phyloP scores from a whole-genome alignment of 35 echinoderm and acorn worm genomes.

The Chiridota heheva region DNA sequence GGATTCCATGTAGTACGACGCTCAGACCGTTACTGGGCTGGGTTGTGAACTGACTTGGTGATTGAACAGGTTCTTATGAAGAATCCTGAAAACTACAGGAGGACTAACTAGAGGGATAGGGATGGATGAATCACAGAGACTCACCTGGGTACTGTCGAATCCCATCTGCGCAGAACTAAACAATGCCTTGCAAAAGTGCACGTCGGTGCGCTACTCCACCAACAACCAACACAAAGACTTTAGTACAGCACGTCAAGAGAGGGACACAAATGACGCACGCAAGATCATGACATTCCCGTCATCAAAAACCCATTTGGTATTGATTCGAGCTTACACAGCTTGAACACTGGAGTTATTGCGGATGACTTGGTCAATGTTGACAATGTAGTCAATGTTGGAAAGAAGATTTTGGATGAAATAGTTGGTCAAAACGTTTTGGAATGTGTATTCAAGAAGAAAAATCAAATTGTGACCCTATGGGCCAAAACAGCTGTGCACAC shows the following conservation, averaged over 20 bases:
- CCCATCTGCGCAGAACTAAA: conserved; percentile 50
- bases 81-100: conserved; percentile 32
- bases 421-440: conserved; percentile 24
- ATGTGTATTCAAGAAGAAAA: conserved; percentile 46
- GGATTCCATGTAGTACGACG: conserved; percentile 50
- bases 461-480: conserved; percentile 49
- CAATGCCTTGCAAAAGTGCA: conserved; percentile 65
- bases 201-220: conserved; percentile 26
- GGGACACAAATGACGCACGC: conserved; percentile 17
- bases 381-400: conserved; percentile 37
- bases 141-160: conserved; percentile 36
- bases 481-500: conserved; percentile 26
- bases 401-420: conserved; percentile 54
- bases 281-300: conserved; percentile 13
- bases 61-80: conserved; percentile 59
- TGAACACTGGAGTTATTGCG: conserved; percentile 55
- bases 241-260: conserved; percentile 21
- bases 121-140: background rate
- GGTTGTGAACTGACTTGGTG: conserved; percentile 41
- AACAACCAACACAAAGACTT: conserved; percentile 56
- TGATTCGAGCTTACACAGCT: conserved; percentile 34
- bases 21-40: conserved; percentile 37
- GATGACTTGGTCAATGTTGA: conserved; percentile 47
- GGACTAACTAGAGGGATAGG: conserved; percentile 52
- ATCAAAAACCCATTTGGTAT: conserved; percentile 41